Conservation (phyloP, 2,888 invertebrate species). For the Drosophila vallismaia region DNA sequence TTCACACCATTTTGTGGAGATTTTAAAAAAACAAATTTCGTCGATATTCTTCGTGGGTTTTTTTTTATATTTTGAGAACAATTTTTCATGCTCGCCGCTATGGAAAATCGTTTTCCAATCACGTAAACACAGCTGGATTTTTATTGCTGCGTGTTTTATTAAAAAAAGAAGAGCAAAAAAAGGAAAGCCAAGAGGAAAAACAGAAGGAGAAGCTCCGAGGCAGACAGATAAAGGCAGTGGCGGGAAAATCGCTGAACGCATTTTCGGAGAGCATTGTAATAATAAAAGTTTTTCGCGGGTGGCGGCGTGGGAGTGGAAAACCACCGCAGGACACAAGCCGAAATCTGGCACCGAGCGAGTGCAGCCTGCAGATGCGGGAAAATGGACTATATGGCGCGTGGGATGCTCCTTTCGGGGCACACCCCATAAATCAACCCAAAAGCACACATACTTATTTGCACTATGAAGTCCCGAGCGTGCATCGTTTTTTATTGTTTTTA, state of each 20-base stretch:
- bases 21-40: constrained; percentile 38
- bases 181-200: constrained; percentile 27
- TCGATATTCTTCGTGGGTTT: constrained; percentile 11
- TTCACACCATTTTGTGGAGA: constrained; percentile 46
- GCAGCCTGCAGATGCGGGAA: constrained; percentile 43
- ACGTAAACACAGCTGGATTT: constrained; percentile 79
- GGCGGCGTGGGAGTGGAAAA: constrained; percentile 11
- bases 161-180: constrained; percentile 36
- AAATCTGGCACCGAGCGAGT: constrained; percentile 32
- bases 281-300: constrained; percentile 67
- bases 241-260: constrained; percentile 67
- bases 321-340: constrained; percentile 24
- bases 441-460: constrained; percentile 59
- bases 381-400: constrained; percentile 23
- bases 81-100: constrained; percentile 67
- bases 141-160: constrained; percentile 75
- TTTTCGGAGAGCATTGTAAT: constrained; percentile 67
- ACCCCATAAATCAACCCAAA: constrained; percentile 66
- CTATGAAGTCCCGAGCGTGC: constrained; percentile 50
- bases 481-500: constrained; percentile 12
- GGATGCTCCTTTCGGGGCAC: constrained; percentile 11
- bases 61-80: constrained; percentile 28
- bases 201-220: constrained; percentile 45
- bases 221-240: constrained; percentile 12
- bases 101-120: constrained; percentile 79